A percentile compares a stretch with the other conserved stretches of the same genome.
These are phyloP conservation scores for Leptobrachium leishanense DNA, from an alignment of 2,113 vertebrate genomes.

Conservation along the genomic window DNA sequence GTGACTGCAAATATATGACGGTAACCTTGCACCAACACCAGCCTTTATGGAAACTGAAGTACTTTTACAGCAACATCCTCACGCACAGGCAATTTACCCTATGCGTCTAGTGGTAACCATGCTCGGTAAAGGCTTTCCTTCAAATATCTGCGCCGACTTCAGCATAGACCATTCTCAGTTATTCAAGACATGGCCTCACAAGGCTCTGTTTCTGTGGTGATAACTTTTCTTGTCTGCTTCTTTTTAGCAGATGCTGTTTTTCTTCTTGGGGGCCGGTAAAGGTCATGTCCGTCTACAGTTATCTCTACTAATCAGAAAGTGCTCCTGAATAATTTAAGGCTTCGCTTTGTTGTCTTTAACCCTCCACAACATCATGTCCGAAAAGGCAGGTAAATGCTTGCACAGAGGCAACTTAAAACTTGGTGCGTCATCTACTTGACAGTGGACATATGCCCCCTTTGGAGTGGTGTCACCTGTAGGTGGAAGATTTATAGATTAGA, in stretches of 20 bases:
- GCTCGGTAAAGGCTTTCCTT: too few relatives aligned
- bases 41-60: too few relatives aligned
- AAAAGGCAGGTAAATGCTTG: not conserved
- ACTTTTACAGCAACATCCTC: too few relatives aligned
- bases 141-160: too few relatives aligned
- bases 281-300: conserved; percentile 27
- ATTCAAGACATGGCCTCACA: not conserved
- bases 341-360: conserved; percentile 12
- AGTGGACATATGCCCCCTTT: not conserved
- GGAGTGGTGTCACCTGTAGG: not conserved
- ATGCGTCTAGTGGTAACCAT: too few relatives aligned
- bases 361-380: conserved; percentile 6
- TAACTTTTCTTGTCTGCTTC: conserved; percentile 22
- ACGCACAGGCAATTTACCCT: too few relatives aligned
- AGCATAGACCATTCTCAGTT: not conserved
- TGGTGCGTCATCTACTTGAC: not conserved
- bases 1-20: too few relatives aligned
- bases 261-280: conserved; percentile 20
- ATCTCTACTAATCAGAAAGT: conserved; percentile 32
- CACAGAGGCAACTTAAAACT: not conserved
- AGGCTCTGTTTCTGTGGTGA: not conserved
- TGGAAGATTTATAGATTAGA: not conserved
- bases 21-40: too few relatives aligned
- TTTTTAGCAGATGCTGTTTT: conserved; percentile 25
- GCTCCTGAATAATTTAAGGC: conserved; percentile 29